phyloP scores from a whole-genome alignment of 1,140 invertebrate genomes.

The Trichoplusia ni region DNA sequence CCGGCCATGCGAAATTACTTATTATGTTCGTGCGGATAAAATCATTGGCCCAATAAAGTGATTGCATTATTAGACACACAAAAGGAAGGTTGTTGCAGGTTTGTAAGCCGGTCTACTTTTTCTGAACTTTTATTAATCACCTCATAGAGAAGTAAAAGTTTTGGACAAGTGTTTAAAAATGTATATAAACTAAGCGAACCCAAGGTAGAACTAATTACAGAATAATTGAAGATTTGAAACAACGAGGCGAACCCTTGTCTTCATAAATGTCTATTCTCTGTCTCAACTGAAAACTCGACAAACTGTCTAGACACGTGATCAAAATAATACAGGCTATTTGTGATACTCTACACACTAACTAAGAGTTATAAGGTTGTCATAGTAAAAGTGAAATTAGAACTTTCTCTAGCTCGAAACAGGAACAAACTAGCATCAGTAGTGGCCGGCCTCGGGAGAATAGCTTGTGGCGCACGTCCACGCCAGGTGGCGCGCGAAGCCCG shows the following conservation, averaged over 20 bases:
- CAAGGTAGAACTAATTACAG: neutral
- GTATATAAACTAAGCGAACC: neutral
- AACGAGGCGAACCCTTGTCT: conserved; percentile 46
- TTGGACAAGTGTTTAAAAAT: neutral
- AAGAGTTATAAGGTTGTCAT: conserved; percentile 34
- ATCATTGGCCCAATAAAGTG: conserved; percentile 18
- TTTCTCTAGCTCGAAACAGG: conserved; percentile 46
- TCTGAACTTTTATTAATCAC: no score
- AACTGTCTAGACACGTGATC: conserved; percentile 29
- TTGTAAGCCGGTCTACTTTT: no score
- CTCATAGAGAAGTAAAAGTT: neutral
- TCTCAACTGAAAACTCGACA: conserved; percentile 33
- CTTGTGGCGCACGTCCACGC: conserved; percentile 41
- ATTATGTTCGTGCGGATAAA: conserved; percentile 32
- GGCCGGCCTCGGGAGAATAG: conserved; percentile 51
- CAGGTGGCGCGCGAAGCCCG: conserved; percentile 52
- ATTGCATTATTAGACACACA: conserved; percentile 2
- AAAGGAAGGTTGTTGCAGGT: neutral
- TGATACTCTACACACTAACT: conserved; percentile 8
- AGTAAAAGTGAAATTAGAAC: conserved; percentile 54
- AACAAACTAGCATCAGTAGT: conserved; percentile 42
- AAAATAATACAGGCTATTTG: conserved; percentile 24
- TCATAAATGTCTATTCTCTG: conserved; percentile 46
- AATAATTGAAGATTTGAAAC: conserved; percentile 19
- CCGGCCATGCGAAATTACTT: conserved; percentile 35